Evolutionary conservation across 2,113 vertebrate species (phyloP).

Genomic region (Microcebus griseorufus): DNA sequence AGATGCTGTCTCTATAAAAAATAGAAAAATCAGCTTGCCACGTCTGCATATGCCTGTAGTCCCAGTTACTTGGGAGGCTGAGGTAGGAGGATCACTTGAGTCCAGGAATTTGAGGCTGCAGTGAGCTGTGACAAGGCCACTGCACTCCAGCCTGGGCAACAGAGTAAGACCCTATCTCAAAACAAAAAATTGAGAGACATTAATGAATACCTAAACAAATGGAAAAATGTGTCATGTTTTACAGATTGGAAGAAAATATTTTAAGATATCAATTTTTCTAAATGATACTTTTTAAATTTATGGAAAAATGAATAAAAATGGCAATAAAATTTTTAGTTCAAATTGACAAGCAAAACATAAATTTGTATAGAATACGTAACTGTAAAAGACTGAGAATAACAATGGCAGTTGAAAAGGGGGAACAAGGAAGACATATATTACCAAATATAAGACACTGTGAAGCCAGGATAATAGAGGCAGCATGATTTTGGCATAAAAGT

Average conservation of each 20-base stretch:
- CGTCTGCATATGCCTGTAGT: too few relatives aligned
- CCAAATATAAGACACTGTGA: not conserved
- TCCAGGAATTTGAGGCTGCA: too few relatives aligned
- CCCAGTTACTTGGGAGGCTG: too few relatives aligned
- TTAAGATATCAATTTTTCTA: not conserved
- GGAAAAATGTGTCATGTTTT: not conserved
- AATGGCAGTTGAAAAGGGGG: not conserved
- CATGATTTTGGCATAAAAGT: rapidly evolving
- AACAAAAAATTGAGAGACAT: not conserved
- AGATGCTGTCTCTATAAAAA: too few relatives aligned
- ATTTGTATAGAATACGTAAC: not conserved
- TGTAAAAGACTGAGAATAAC: not conserved
- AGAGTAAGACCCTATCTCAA: too few relatives aligned
- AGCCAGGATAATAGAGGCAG: not conserved
- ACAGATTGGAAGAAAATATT: not conserved
- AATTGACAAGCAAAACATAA: not conserved
- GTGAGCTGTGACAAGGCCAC: too few relatives aligned
- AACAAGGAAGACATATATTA: not conserved
- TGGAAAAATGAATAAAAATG: not conserved
- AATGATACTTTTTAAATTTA: not conserved
- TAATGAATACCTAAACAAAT: not conserved
- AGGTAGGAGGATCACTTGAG: too few relatives aligned
- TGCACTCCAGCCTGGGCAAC: too few relatives aligned
- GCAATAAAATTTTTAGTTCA: not conserved
- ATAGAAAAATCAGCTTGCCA: too few relatives aligned